phyloP scores from a whole-genome alignment of 2,113 vertebrate genomes.

The Mus pahari region DNA sequence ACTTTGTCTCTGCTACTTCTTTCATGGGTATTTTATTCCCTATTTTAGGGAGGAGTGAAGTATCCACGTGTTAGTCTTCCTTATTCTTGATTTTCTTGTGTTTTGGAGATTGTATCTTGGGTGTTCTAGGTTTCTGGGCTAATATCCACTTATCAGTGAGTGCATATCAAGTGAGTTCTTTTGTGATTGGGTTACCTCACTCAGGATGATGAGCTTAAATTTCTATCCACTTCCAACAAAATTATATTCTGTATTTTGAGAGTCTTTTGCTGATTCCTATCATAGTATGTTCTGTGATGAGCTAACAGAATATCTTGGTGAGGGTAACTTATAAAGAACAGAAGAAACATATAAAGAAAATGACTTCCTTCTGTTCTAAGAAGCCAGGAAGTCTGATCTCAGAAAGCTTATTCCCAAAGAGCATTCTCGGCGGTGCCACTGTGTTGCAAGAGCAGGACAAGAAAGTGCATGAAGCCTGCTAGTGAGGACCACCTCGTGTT shows the following conservation, averaged over 20 bases:
- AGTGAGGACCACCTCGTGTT: not conserved
- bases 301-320: not conserved
- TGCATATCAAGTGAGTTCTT: too few relatives aligned
- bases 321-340: not conserved
- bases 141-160: too few relatives aligned
- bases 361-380: not conserved
- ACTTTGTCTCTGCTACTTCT: too few relatives aligned
- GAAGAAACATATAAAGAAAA: not conserved
- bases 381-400: not conserved
- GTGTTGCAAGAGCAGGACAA: not conserved
- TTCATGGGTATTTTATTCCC: too few relatives aligned
- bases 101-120: too few relatives aligned
- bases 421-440: not conserved
- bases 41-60: too few relatives aligned
- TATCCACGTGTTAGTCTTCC: too few relatives aligned
- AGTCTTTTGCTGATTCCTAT: constrained; percentile 30
- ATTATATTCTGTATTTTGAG: constrained; percentile 49
- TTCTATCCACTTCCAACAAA: constrained; percentile 38
- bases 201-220: constrained; percentile 62
- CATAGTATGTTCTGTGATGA: not conserved
- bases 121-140: too few relatives aligned
- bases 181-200: too few relatives aligned
- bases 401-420: not conserved
- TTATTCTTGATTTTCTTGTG: too few relatives aligned
- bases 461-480: not conserved